Evolutionary conservation across 2,888 invertebrate species (phyloP).

Genomic region (Sesia apiformis): DNA sequence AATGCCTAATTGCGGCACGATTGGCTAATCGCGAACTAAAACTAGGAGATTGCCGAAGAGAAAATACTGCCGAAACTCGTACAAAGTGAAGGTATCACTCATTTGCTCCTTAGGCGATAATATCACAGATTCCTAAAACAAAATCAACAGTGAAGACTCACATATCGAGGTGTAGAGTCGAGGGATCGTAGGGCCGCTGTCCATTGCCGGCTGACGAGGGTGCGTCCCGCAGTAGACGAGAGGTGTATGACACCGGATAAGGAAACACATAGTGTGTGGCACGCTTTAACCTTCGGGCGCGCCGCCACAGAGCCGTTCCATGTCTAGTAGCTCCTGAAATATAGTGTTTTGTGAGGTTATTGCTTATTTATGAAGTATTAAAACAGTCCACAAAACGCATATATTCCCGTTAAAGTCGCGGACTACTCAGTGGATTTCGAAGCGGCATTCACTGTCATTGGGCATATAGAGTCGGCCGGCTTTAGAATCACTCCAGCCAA

Average conservation of each 20-base stretch:
- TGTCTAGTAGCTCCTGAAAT: conserved; percentile 48
- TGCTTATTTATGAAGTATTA: too few species aligned
- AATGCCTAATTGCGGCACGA: too few species aligned
- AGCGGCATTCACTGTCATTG: too few species aligned
- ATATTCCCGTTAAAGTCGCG: too few species aligned
- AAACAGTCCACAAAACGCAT: too few species aligned
- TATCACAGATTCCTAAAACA: conserved; percentile 65
- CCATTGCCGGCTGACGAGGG: conserved; percentile 6
- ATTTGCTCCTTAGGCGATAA: conserved; percentile 61
- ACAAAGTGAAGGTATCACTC: conserved; percentile 10
- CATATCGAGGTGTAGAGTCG: conserved; percentile 7
- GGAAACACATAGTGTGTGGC: neutral
- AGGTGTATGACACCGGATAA: too few species aligned
- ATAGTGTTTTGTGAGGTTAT: too few species aligned
- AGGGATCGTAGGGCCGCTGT: conserved; percentile 1
- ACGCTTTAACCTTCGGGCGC: conserved; percentile 44
- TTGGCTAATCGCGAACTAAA: conserved; percentile 10
- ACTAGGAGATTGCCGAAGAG: conserved; percentile 39
- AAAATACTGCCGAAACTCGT: conserved; percentile 11
- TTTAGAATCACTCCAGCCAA: too few species aligned
- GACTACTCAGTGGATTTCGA: too few species aligned
- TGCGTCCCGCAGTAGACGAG: neutral
- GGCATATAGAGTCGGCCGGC: too few species aligned
- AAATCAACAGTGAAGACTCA: conserved; percentile 28
- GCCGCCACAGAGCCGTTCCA: conserved; percentile 54